Percentiles rank a stretch among this genome's conserved stretches.
These are phyloP conservation scores for Spinus olivaceus DNA, from an alignment of 2,797 vertebrate genomes.

Conservation along the genomic window DNA sequence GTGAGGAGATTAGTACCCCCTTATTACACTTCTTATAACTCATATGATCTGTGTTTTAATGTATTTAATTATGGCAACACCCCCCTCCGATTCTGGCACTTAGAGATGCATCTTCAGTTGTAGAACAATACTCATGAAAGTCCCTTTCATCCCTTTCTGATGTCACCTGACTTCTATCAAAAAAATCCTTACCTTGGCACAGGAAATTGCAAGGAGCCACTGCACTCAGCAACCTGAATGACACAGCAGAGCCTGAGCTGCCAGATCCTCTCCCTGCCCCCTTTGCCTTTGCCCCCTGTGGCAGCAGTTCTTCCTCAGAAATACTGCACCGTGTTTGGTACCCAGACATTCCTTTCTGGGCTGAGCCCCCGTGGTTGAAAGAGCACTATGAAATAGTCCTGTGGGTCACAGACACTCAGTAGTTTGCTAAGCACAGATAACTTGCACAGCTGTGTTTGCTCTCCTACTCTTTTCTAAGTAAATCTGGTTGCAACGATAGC, in stretches of 20 bases:
- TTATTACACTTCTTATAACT: background rate
- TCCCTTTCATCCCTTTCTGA: background rate
- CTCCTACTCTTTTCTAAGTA: background rate
- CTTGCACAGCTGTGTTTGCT: background rate
- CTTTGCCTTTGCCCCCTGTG: background rate
- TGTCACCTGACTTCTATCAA: background rate
- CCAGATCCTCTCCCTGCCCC: fast-evolving
- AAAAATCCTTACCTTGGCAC: background rate
- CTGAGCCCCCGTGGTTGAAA: background rate
- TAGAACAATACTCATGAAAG: background rate
- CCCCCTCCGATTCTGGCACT: background rate
- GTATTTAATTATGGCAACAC: background rate
- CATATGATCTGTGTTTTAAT: background rate
- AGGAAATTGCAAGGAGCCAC: background rate
- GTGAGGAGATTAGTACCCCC: background rate
- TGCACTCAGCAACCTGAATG: background rate
- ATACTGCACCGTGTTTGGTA: background rate
- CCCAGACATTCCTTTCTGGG: background rate
- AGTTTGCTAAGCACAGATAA: background rate
- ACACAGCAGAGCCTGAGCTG: background rate
- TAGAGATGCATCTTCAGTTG: background rate
- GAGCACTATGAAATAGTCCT: background rate
- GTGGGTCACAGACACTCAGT: background rate
- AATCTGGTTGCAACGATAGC: background rate
- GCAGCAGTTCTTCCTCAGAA: background rate